phyloP scores from a whole-genome alignment of 2,888 invertebrate genomes.

The Altica lythri region DNA sequence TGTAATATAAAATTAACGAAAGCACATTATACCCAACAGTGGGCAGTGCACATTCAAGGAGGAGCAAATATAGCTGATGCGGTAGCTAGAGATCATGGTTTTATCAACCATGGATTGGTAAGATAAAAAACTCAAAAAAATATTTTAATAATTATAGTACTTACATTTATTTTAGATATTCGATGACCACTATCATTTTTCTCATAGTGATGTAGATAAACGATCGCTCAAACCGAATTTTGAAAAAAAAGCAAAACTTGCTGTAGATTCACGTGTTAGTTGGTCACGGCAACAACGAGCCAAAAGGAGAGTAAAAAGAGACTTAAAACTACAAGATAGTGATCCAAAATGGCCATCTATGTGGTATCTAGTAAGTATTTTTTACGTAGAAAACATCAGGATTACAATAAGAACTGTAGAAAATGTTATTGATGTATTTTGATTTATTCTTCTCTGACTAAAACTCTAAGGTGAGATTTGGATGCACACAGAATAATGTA shows the following conservation, averaged over 20 bases:
- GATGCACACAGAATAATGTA: too few relatives aligned
- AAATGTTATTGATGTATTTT: too few relatives aligned
- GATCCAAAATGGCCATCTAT: constrained; percentile 93
- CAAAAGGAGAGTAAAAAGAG: constrained; percentile 80
- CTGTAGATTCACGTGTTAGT: constrained; percentile 74
- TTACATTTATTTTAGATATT: constrained; percentile 72
- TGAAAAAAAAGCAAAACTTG: constrained; percentile 72
- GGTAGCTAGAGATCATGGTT: constrained; percentile 82
- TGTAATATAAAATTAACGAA: constrained; percentile 37
- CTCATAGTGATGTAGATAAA: constrained; percentile 77
- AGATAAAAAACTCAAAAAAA: constrained; percentile 53
- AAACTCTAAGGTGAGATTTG: too few relatives aligned
- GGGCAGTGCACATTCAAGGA: constrained; percentile 82
- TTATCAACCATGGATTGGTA: constrained; percentile 84
- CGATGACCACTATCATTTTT: constrained; percentile 83
- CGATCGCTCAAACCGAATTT: constrained; percentile 74
- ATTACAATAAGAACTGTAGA: too few relatives aligned
- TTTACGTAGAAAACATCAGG: too few relatives aligned
- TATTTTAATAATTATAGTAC: not conserved
- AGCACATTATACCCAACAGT: constrained; percentile 76
- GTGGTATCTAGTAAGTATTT: constrained; percentile 96
- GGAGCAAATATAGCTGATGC: constrained; percentile 68
- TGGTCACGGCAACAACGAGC: constrained; percentile 85
- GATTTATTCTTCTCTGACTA: too few relatives aligned
- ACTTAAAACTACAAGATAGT: constrained; percentile 65